Conservation (phyloP, 2,797 vertebrate genomes). For the Dendrocincla fuliginosa region DNA sequence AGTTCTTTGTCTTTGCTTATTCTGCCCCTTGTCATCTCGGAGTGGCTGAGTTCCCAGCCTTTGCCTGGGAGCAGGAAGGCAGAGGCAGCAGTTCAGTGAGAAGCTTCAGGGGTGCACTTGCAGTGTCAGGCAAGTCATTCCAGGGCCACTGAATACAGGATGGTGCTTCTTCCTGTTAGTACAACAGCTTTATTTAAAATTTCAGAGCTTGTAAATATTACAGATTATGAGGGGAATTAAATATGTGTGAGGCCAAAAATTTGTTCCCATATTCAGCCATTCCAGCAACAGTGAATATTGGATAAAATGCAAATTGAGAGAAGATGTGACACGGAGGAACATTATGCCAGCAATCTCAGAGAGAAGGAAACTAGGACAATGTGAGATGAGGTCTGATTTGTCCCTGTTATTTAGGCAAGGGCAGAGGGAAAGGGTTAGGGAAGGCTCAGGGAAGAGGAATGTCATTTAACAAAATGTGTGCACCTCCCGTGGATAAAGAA, state of each 20-base stretch:
- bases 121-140: background rate
- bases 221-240: background rate
- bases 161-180: background rate
- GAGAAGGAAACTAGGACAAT: background rate
- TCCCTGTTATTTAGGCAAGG: background rate
- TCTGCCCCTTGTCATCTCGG: background rate
- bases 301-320: constrained; percentile 13
- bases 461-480: background rate
- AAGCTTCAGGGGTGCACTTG: background rate
- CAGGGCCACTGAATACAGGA: background rate
- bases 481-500: background rate
- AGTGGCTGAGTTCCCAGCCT: background rate
- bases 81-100: background rate
- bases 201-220: background rate
- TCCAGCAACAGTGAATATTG: background rate
- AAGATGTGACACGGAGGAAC: background rate
- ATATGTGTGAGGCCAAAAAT: background rate
- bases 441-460: background rate
- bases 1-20: background rate
- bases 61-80: background rate
- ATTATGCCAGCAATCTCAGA: background rate
- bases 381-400: background rate
- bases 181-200: background rate
- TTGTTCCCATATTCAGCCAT: background rate
- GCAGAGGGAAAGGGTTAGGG: background rate